phyloP scores from a whole-genome alignment of 2,888 invertebrate species.

The Agonopterix arenella region DNA sequence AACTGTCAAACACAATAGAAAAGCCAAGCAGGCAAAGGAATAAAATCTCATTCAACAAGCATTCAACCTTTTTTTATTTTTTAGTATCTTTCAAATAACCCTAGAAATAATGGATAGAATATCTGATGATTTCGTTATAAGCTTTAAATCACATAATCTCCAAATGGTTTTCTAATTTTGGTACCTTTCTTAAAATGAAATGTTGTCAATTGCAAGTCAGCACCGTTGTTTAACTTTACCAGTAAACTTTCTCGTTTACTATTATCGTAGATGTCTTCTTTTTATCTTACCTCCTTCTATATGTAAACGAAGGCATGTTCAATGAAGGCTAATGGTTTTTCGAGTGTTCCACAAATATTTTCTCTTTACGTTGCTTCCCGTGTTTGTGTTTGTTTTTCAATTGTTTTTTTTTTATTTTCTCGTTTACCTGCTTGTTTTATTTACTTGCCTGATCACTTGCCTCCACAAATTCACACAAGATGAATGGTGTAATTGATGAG shows the following conservation, averaged over 20 bases:
- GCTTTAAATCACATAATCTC: too few relatives aligned
- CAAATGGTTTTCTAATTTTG: too few relatives aligned
- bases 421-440: neutral
- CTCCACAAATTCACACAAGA: too few relatives aligned
- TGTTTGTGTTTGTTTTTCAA: slow-evolving; percentile 13
- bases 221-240: neutral
- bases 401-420: neutral
- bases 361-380: slow-evolving; percentile 15
- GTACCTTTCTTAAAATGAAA: too few relatives aligned
- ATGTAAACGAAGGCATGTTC: slow-evolving; percentile 20
- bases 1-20: too few relatives aligned
- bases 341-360: slow-evolving; percentile 30
- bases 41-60: too few relatives aligned
- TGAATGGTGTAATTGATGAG: too few relatives aligned
- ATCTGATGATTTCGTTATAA: too few relatives aligned
- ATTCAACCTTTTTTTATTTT: too few relatives aligned
- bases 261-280: slow-evolving; percentile 3
- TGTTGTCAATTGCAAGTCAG: neutral
- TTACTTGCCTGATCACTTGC: neutral
- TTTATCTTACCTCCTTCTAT: slow-evolving; percentile 15
- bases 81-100: too few relatives aligned
- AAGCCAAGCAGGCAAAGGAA: too few relatives aligned
- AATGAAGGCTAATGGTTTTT: slow-evolving; percentile 29
- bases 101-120: too few relatives aligned
- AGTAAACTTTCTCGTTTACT: neutral